phyloP scores from a whole-genome alignment of 2,888 invertebrate species.

The Anorthoa munda region DNA sequence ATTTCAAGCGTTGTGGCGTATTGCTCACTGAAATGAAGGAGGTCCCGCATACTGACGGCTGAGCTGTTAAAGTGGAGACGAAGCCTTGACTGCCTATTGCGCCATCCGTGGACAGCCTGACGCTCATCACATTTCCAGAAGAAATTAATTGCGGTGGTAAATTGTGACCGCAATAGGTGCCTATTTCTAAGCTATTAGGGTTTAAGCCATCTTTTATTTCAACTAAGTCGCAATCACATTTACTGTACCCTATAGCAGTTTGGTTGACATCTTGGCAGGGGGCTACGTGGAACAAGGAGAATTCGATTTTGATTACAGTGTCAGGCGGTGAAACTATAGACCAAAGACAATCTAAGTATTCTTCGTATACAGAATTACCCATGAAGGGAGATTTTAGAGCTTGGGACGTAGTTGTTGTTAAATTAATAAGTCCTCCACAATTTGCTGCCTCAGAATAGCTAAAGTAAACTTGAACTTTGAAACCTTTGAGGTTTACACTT shows the following conservation, averaged over 20 bases:
- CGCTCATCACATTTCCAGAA: slow-evolving; percentile 91
- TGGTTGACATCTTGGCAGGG: slow-evolving; percentile 83
- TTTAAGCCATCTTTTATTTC: slow-evolving; percentile 94
- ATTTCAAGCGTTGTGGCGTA: slow-evolving; percentile 72
- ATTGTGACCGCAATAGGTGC: slow-evolving; percentile 93
- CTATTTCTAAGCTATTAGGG: slow-evolving; percentile 92
- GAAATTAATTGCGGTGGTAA: slow-evolving; percentile 91
- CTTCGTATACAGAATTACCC: slow-evolving; percentile 89
- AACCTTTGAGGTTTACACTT: slow-evolving; percentile 87
- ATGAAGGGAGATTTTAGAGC: slow-evolving; percentile 84
- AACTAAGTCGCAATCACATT: slow-evolving; percentile 94
- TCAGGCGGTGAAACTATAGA: slow-evolving; percentile 91
- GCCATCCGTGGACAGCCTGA: slow-evolving; percentile 93
- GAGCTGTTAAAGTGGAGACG: slow-evolving; percentile 88
- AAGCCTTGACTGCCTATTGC: slow-evolving; percentile 92
- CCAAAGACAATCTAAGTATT: slow-evolving; percentile 95
- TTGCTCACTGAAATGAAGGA: slow-evolving; percentile 68
- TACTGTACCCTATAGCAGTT: slow-evolving; percentile 79
- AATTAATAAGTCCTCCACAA: slow-evolving; percentile 93
- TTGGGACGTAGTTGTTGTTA: slow-evolving; percentile 82
- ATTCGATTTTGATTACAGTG: slow-evolving; percentile 91
- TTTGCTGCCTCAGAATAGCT: slow-evolving; percentile 89
- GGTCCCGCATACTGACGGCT: slow-evolving; percentile 83
- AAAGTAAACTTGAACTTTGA: slow-evolving; percentile 92
- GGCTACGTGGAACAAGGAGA: slow-evolving; percentile 90